Conservation (phyloP, 2,797 vertebrate genomes). For the Fratercula arctica region DNA sequence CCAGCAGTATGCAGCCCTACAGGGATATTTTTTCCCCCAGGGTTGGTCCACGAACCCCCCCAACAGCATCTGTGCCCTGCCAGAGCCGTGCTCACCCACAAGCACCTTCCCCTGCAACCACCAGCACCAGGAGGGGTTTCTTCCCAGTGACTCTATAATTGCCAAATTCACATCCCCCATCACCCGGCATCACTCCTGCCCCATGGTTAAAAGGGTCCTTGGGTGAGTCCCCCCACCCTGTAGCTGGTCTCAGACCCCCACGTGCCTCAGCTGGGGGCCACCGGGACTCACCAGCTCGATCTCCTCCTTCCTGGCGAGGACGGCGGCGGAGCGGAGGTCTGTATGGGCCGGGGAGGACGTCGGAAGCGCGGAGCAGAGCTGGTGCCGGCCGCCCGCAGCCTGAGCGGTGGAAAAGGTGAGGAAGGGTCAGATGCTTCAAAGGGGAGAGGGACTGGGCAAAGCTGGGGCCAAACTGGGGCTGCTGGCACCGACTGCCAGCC, state of each 20-base stretch:
- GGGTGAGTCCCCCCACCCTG: rapidly evolving
- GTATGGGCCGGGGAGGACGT: rapidly evolving
- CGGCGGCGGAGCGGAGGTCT: background rate
- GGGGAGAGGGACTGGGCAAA: background rate
- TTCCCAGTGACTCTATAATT: background rate
- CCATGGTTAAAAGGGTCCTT: background rate
- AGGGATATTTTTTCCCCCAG: rapidly evolving
- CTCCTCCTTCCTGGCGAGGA: slow-evolving; percentile 51
- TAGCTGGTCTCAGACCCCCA: rapidly evolving
- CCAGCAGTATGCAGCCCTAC: rapidly evolving
- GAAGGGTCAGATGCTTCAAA: background rate
- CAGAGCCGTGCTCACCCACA: background rate
- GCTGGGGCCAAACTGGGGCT: background rate
- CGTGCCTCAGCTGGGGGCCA: rapidly evolving
- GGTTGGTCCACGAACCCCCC: background rate
- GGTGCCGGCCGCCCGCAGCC: background rate
- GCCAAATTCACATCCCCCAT: background rate
- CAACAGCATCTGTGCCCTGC: rapidly evolving
- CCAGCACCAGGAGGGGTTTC: background rate
- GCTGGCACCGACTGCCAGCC: rapidly evolving
- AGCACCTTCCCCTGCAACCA: background rate
- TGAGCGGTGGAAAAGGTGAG: background rate
- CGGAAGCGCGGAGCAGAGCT: rapidly evolving
- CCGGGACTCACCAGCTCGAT: slow-evolving; percentile 48
- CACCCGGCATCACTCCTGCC: rapidly evolving